phyloP scores from a whole-genome alignment of 2,888 invertebrate genomes.

The Omphaloscelis lunosa region DNA sequence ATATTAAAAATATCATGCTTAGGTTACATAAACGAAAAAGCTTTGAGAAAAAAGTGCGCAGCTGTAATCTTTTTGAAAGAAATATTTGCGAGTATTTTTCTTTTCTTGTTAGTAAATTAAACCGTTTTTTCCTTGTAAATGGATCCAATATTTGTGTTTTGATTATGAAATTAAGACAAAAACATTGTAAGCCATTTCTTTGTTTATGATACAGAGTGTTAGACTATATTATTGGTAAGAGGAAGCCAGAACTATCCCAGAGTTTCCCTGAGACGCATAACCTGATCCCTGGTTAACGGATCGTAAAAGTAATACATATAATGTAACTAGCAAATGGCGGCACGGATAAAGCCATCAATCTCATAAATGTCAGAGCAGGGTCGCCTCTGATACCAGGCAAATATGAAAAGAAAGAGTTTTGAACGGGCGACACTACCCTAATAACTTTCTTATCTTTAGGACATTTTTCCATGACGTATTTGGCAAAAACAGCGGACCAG shows the following conservation, averaged over 20 bases:
- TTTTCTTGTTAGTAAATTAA: conserved; percentile 1
- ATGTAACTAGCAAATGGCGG: conserved; percentile 25
- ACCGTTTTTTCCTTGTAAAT: neutral
- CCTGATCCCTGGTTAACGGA: conserved; percentile 9
- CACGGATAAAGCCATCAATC: conserved; percentile 56
- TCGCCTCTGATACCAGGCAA: conserved; percentile 51
- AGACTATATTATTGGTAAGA: neutral
- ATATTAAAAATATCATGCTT: conserved; percentile 41
- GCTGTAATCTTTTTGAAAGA: conserved; percentile 17
- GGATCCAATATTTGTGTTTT: neutral
- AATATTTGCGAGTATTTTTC: conserved; percentile 11
- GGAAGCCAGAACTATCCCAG: neutral
- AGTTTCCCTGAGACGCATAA: neutral
- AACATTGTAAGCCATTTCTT: neutral
- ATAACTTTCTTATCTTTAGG: conserved; percentile 60
- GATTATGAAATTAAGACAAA: neutral
- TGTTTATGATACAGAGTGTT: neutral
- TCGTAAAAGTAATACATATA: conserved; percentile 19
- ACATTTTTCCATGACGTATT: conserved; percentile 35
- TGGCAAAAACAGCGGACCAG: conserved; percentile 20
- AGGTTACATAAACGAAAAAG: conserved; percentile 21
- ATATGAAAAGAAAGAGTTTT: conserved; percentile 53
- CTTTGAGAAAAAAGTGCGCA: conserved; percentile 22
- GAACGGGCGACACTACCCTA: conserved; percentile 39
- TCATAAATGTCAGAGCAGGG: conserved; percentile 47